These are phyloP conservation scores for Prosopocoilus inquinatus DNA, from an alignment of 2,888 invertebrate genomes.

Conservation along the genomic window DNA sequence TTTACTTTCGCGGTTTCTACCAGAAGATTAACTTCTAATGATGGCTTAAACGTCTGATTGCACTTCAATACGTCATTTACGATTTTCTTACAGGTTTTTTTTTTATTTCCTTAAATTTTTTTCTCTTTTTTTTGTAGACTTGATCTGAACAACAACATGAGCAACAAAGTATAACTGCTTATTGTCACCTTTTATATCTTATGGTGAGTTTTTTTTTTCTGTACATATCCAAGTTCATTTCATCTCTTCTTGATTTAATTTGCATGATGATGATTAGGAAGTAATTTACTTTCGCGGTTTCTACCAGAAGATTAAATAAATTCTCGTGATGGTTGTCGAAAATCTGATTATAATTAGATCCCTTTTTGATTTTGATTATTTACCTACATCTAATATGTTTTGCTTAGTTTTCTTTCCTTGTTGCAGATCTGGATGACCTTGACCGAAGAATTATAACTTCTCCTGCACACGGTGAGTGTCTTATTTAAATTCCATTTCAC, in stretches of 20 bases:
- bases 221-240: neutral
- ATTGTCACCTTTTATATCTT: too few species aligned
- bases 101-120: neutral
- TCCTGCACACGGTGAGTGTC: too few species aligned
- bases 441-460: too few species aligned
- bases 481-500: neutral
- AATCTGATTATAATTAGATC: constrained; percentile 9
- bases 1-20: constrained; percentile 68
- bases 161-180: too few species aligned
- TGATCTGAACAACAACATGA: too few species aligned
- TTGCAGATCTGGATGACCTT: neutral
- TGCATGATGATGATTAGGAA: constrained; percentile 57
- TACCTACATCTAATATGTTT: too few species aligned
- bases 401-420: too few species aligned
- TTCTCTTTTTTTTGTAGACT: too few species aligned
- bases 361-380: neutral
- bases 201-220: too few species aligned
- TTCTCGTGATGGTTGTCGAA: constrained; percentile 36
- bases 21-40: constrained; percentile 52
- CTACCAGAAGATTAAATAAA: neutral
- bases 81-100: too few species aligned
- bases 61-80: neutral
- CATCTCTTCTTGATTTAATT: neutral
- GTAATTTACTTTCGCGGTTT: constrained; percentile 24
- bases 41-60: constrained; percentile 40